Evolutionary conservation across 2,888 invertebrate species (phyloP), one percentile per base, ranked within the genome.

Genomic region (Dichetophora obliterata): DNA sequence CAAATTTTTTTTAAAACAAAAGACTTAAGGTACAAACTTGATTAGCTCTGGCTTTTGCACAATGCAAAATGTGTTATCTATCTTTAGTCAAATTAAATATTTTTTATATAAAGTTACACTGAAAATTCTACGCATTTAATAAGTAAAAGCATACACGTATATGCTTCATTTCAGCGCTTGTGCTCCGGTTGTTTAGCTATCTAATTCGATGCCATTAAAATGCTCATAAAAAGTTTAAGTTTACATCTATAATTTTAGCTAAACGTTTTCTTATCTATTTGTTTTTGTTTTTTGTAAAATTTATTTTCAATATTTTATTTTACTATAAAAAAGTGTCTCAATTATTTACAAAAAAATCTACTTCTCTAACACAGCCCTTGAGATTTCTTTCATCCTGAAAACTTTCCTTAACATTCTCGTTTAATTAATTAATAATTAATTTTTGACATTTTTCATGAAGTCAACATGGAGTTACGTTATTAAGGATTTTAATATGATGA

Each of bases 311-410:
- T 11, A 24, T 24, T 59, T 59, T 22, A 27, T 43, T 68, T 24
- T 63, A 16, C 27, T 63, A n/a, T 5, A 6, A n/a, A 43, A 19
- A 66, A 66, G 6, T 43, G 16, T 34, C 34, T 57, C 57, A 2
- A 22, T 37, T 71, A 37, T 63, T 63, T 22, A 54, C 3, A 31
- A 59, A 22, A 57, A n/a, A 59, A 61, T 27, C 43, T 61, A 61
- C 14, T 43, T 72, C 48, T 61, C 59, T 72, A 61, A 34, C 72
- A 72, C 72, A 72, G 72, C 61, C 72, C 31, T 61, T 72, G 50
- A 72, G 27, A 72, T 61, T 61, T 27, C 43, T 61, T 61, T 72
- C 31, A 43, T 48, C 61, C 72, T 72, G 61, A 72, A 37, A 48
- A 70, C 34, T 57, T 70, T 50, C 3, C 31, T 37, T 50, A 22